A percentile compares a stretch with the other conserved stretches of the same genome.
Conservation (phyloP, 2,797 vertebrate species). For the Rhinatrema bivittatum region DNA sequence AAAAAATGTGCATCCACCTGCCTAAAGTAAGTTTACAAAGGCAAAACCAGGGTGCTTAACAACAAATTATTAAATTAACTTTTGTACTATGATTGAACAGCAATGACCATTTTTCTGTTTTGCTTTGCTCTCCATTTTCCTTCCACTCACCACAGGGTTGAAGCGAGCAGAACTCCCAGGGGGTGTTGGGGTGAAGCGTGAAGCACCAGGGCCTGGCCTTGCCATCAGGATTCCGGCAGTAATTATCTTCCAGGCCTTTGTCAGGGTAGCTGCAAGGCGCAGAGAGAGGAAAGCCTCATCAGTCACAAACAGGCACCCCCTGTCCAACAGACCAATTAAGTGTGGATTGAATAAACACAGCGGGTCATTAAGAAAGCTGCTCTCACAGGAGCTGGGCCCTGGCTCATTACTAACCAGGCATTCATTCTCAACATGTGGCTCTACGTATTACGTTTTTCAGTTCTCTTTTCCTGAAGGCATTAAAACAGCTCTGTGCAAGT, state of each 20-base stretch:
- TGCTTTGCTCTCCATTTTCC: slow-evolving; percentile 64
- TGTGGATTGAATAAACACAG: slow-evolving; percentile 46
- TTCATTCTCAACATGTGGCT: slow-evolving; percentile 38
- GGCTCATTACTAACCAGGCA: slow-evolving; percentile 36
- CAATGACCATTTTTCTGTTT: no score
- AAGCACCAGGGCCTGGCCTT: slow-evolving; percentile 93
- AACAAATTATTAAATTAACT: no score
- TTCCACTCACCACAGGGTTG: slow-evolving; percentile 85
- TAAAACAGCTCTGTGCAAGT: no score
- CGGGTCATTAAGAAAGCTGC: slow-evolving; percentile 47
- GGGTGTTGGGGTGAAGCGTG: slow-evolving; percentile 84
- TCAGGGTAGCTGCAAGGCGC: slow-evolving; percentile 80
- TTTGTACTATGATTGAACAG: no score
- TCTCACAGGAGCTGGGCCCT: slow-evolving; percentile 15
- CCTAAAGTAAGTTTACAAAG: no score
- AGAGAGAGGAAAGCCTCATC: slow-evolving; percentile 51
- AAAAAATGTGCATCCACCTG: no score
- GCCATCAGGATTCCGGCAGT: slow-evolving; percentile 93
- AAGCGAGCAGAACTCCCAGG: slow-evolving; percentile 95
- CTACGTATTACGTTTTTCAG: no score
- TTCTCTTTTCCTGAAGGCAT: no score
- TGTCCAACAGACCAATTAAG: slow-evolving; percentile 36
- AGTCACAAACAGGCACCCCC: slow-evolving; percentile 21
- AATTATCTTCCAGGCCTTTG: slow-evolving; percentile 96
- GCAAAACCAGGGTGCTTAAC: no score